Conservation (phyloP, 2,113 vertebrate genomes). For the Lepisosteus osseus region DNA sequence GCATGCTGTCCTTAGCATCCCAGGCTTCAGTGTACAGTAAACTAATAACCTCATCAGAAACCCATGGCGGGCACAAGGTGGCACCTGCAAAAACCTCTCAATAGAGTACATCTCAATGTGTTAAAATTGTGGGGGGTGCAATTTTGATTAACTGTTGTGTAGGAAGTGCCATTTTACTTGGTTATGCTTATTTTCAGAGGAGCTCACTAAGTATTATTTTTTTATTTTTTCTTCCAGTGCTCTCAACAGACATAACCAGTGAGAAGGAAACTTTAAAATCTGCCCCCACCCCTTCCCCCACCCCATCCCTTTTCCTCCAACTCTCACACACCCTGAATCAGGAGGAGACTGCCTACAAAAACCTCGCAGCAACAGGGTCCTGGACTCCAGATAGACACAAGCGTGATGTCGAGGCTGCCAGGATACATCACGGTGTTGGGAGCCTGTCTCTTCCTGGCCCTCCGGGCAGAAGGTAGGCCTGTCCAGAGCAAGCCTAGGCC, state of each 20-base stretch:
- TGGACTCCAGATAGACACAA: constrained; percentile 5
- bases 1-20: no score
- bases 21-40: no score
- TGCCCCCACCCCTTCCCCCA: neutral
- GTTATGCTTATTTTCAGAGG: no score
- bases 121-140: no score
- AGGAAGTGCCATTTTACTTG: no score
- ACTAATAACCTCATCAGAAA: no score
- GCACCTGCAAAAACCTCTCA: no score
- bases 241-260: constrained; percentile 44
- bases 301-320: neutral
- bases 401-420: constrained; percentile 47
- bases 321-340: no score
- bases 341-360: neutral
- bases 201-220: neutral
- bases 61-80: no score
- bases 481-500: neutral
- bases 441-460: constrained; percentile 43
- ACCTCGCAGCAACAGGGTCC: neutral
- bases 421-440: constrained; percentile 32
- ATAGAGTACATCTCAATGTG: no score
- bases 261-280: constrained; percentile 42
- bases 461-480: constrained; percentile 48
- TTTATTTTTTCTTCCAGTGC: constrained; percentile 36
- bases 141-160: no score